phyloP scores from a whole-genome alignment of 30 jellyfish, hydroid and myxozoan species.

The Hydractinia echinata region DNA sequence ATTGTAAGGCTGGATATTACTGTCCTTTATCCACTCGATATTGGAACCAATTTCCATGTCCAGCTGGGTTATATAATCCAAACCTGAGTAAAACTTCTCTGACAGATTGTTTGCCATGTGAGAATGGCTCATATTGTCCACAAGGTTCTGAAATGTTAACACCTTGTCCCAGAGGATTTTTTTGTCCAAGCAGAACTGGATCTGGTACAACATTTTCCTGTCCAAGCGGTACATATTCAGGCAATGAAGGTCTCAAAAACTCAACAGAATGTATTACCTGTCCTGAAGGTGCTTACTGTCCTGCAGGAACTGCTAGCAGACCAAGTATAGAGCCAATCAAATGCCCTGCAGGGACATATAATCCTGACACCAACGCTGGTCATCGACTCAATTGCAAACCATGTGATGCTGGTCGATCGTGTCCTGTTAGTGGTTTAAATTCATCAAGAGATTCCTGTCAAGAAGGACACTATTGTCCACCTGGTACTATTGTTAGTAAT shows the following conservation, averaged over 20 bases:
- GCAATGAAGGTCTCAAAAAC: constrained; percentile 46
- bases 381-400: constrained; percentile 70
- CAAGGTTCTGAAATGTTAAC: constrained; percentile 50
- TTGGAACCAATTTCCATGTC: constrained; percentile 76
- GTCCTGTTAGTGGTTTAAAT: constrained; percentile 81
- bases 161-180: constrained; percentile 82
- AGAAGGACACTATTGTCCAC: constrained; percentile 88
- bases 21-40: constrained; percentile 83
- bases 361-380: constrained; percentile 65
- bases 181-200: constrained; percentile 84
- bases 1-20: constrained; percentile 73
- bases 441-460: constrained; percentile 57
- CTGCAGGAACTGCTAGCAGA: constrained; percentile 78
- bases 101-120: constrained; percentile 57
- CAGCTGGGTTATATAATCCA: constrained; percentile 76
- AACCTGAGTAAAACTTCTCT: constrained; percentile 45
- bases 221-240: constrained; percentile 81
- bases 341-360: constrained; percentile 96
- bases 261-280: constrained; percentile 79
- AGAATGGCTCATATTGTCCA: constrained; percentile 71
- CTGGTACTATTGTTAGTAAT: constrained; percentile 70
- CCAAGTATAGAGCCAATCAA: constrained; percentile 83
- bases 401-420: constrained; percentile 85
- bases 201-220: constrained; percentile 79
- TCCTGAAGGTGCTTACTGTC: constrained; percentile 96